Evolutionary conservation across 2,888 invertebrate species (phyloP).

Genomic region (Himalopsyche anomala): DNA sequence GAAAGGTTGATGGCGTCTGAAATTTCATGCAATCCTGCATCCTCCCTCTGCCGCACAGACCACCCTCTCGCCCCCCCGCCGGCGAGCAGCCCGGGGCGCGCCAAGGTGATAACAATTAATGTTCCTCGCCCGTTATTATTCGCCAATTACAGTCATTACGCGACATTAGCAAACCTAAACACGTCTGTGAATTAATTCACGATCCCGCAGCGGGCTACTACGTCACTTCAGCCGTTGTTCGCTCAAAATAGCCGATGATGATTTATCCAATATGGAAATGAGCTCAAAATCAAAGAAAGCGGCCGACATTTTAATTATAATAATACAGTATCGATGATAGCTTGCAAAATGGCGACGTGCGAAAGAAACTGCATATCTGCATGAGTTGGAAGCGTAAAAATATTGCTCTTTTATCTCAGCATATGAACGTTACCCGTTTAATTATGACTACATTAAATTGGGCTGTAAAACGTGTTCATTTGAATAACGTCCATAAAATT

Average conservation of each 20-base stretch:
- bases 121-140: slow-evolving; percentile 58
- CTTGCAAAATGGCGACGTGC: slow-evolving; percentile 8
- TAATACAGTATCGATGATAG: not conserved
- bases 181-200: slow-evolving; percentile 61
- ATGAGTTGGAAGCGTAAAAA: too few relatives aligned
- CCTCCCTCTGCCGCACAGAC: slow-evolving; percentile 11
- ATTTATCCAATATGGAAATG: slow-evolving; percentile 33
- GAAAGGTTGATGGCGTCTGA: not conserved
- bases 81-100: slow-evolving; percentile 48
- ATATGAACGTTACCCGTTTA: too few relatives aligned
- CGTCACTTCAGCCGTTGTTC: slow-evolving; percentile 32
- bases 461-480: too few relatives aligned
- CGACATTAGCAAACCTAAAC: slow-evolving; percentile 55
- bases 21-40: slow-evolving; percentile 32
- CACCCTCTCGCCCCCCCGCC: slow-evolving; percentile 27
- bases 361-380: not conserved
- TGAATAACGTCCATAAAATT: too few relatives aligned
- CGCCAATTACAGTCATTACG: slow-evolving; percentile 58
- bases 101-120: slow-evolving; percentile 60
- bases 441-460: too few relatives aligned
- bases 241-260: slow-evolving; percentile 19
- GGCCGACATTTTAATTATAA: slow-evolving; percentile 18
- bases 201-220: slow-evolving; percentile 41
- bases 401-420: too few relatives aligned
- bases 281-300: slow-evolving; percentile 31